Evolutionary conservation across 2,888 invertebrate genomes (phyloP), one percentile per base, ranked within the genome.

Genomic region (Lithophane semibrunnea): DNA sequence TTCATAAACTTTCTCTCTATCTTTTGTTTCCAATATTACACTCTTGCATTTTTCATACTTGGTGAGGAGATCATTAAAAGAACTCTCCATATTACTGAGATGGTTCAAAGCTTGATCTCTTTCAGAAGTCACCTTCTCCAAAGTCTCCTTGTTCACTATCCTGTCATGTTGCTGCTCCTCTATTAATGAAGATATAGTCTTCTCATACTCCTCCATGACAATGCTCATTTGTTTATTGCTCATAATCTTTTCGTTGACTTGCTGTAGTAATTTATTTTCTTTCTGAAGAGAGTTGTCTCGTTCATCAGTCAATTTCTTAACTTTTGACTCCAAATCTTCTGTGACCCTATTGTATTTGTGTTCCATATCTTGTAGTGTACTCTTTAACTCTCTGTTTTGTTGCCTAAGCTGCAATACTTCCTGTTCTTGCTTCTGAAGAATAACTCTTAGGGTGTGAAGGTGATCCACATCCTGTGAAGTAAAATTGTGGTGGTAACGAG

Each of bases 171-270:
- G 98, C 88, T 98, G 98, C 87, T 98, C 98, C 67, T 97, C 97
- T 90, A 98, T 97, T 83, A 98, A 94, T 89, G 97, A 97, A 18
- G 98, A 97, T 90, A 98, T 98, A 29, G 98, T 98, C 94, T 98
- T 98, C 91, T 98, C 98, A 95, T 98, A 98, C 87, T 98, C 98
- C 89, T 98, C 97, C 95, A 98, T 97, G 24, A 98, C 97, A 92
- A 97, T 97, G 91, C 98, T 98, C 95, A 97, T 96, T 90, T 96
- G 94, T 90, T 94, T 96, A 83, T 96, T 95, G 72, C 92, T 94
- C 52, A 96, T 86, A 60, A 87, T 91, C 88, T 95, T 96, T 49
- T 96, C 94, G 91, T 91, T 92, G 9, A 96, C 86, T 86, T 95
- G 95, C 74, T 95, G 94, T 69, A 92, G 80, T 70, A 96, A 86